phyloP scores from a whole-genome alignment of 2,888 invertebrate genomes.

The Nasonia oneida region DNA sequence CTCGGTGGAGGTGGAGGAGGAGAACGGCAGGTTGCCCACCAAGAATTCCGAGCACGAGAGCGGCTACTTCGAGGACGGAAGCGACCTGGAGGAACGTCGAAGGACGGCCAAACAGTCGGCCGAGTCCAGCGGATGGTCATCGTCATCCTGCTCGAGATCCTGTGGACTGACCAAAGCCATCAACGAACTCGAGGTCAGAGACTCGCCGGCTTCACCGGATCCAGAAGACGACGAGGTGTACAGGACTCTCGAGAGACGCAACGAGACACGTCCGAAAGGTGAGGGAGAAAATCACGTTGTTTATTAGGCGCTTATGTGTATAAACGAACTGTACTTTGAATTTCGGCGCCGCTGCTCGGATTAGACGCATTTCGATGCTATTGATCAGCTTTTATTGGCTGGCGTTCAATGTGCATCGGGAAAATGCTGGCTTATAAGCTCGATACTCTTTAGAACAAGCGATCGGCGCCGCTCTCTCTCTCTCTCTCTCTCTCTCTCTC shows the following conservation, averaged over 20 bases:
- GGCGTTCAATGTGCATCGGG: too few relatives aligned
- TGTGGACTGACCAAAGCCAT: conserved; percentile 71
- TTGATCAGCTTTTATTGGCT: too few relatives aligned
- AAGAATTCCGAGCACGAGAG: conserved; percentile 88
- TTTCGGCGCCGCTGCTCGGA: too few relatives aligned
- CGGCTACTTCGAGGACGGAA: conserved; percentile 84
- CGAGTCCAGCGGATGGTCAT: conserved; percentile 61
- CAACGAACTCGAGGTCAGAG: conserved; percentile 70
- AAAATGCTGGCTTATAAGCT: too few relatives aligned
- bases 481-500: too few relatives aligned
- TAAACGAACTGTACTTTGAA: too few relatives aligned
- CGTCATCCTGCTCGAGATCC: conserved; percentile 62
- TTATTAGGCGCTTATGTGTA: neutral
- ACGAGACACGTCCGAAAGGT: neutral
- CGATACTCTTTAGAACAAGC: too few relatives aligned
- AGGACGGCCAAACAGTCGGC: conserved; percentile 53
- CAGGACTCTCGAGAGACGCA: neutral
- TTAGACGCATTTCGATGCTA: too few relatives aligned
- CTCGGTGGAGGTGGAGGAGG: conserved; percentile 42
- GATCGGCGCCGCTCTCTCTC: too few relatives aligned
- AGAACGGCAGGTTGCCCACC: neutral
- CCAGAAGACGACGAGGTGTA: conserved; percentile 59
- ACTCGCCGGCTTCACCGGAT: conserved; percentile 71
- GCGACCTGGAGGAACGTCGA: conserved; percentile 59
- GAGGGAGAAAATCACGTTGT: neutral